Conservation (phyloP, 2,113 vertebrate species). For the Zingel zingel region DNA sequence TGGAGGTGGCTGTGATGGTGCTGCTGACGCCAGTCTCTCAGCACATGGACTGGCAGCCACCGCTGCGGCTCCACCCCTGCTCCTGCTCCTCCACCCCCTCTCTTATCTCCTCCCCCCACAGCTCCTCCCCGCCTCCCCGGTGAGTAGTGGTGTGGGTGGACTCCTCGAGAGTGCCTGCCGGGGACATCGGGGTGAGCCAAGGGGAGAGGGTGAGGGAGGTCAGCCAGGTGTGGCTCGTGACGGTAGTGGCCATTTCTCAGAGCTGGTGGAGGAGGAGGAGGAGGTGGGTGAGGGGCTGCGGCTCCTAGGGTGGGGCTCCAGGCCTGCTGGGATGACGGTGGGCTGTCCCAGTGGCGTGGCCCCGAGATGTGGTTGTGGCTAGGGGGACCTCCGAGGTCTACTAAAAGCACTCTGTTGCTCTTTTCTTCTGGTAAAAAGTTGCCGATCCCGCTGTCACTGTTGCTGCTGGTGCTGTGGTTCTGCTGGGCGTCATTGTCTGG, state of each 20-base stretch:
- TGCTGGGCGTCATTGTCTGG: slow-evolving; percentile 93
- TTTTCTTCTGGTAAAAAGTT: slow-evolving; percentile 96
- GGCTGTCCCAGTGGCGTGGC: slow-evolving; percentile 86
- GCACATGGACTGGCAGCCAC: slow-evolving; percentile 94
- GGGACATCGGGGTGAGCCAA: slow-evolving; percentile 84
- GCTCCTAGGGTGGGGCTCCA: slow-evolving; percentile 83
- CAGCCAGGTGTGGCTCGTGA: slow-evolving; percentile 85
- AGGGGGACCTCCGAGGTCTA: slow-evolving; percentile 89
- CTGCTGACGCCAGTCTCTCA: slow-evolving; percentile 90
- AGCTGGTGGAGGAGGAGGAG: slow-evolving; percentile 77
- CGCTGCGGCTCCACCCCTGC: slow-evolving; percentile 82
- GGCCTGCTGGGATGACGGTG: slow-evolving; percentile 77
- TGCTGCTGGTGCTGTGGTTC: slow-evolving; percentile 96
- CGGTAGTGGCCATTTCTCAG: slow-evolving; percentile 91
- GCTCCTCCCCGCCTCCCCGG: slow-evolving; percentile 85
- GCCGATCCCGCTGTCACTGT: slow-evolving; percentile 97
- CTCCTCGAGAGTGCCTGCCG: slow-evolving; percentile 83
- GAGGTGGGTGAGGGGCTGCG: slow-evolving; percentile 57
- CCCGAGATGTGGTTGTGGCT: slow-evolving; percentile 85
- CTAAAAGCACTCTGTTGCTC: slow-evolving; percentile 90
- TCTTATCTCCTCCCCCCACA: slow-evolving; percentile 71
- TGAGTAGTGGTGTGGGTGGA: slow-evolving; percentile 83
- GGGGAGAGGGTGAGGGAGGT: slow-evolving; percentile 86
- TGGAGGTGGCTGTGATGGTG: slow-evolving; percentile 85
- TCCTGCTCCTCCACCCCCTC: slow-evolving; percentile 62